Percentiles rank a stretch among this genome's conserved stretches.
Conservation (phyloP, 2,113 vertebrate species). For the Hydrochoerus hydrochaeris region DNA sequence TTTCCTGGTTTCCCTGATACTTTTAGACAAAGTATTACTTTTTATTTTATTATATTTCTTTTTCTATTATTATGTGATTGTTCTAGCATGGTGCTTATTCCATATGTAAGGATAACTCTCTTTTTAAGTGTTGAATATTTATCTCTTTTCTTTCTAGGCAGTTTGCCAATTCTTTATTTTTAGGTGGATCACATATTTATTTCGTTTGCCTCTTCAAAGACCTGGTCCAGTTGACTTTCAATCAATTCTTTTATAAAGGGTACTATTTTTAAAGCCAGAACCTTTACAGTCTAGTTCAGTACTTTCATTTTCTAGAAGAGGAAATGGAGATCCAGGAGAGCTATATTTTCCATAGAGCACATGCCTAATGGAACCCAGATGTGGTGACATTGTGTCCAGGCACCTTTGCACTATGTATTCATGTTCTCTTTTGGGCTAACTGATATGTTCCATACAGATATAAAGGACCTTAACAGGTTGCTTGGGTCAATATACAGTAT, state of each 20-base stretch:
- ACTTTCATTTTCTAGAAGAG: neutral
- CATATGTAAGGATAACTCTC: neutral
- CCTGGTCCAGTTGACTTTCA: neutral
- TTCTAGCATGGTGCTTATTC: slow-evolving; percentile 41
- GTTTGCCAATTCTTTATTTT: slow-evolving; percentile 7
- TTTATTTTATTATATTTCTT: slow-evolving; percentile 33
- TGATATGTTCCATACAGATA: neutral
- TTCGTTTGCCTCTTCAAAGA: neutral
- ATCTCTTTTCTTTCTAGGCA: neutral
- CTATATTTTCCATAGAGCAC: neutral
- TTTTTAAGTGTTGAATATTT: neutral
- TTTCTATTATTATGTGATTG: slow-evolving; percentile 27
- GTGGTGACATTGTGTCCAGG: neutral
- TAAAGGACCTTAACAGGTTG: neutral
- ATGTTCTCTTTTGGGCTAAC: neutral
- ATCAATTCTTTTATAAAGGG: neutral
- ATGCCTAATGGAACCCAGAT: neutral
- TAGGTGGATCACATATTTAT: neutral
- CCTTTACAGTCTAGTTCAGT: neutral
- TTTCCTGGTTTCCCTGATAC: neutral
- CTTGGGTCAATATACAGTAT: neutral
- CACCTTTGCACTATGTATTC: neutral
- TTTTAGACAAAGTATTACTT: slow-evolving; percentile 35
- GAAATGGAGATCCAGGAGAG: neutral
- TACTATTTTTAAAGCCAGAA: slow-evolving; percentile 9